These are phyloP conservation scores for Bergia puertoricense DNA, from an alignment of 92 coral and sea anemone genomes.

Conservation along the genomic window DNA sequence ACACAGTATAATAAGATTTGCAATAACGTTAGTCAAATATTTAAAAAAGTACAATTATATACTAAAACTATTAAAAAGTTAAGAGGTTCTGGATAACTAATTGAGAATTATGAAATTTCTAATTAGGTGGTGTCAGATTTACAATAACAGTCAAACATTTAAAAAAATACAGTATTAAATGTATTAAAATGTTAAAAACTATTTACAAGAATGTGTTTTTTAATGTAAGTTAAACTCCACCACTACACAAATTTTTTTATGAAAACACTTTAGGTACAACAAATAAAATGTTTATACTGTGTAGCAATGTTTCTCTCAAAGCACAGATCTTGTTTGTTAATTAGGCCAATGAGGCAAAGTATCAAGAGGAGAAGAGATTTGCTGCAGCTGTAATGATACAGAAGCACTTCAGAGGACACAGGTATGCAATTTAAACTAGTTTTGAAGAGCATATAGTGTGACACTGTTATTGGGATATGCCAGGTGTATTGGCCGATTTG, in stretches of 20 bases:
- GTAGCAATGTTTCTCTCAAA: neutral
- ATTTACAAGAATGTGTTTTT: too few relatives aligned
- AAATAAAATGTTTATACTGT: neutral
- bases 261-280: neutral
- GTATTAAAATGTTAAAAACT: too few relatives aligned
- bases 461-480: neutral
- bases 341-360: slow-evolving; percentile 76
- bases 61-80: too few relatives aligned
- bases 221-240: neutral
- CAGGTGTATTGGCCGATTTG: neutral
- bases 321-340: neutral
- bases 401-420: slow-evolving; percentile 73
- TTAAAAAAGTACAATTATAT: too few relatives aligned
- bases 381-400: slow-evolving; percentile 79
- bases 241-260: neutral
- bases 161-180: too few relatives aligned
- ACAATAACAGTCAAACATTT: too few relatives aligned
- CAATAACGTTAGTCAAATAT: too few relatives aligned
- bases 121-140: too few relatives aligned
- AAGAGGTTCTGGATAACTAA: too few relatives aligned
- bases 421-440: slow-evolving; percentile 44
- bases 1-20: too few relatives aligned
- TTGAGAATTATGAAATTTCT: too few relatives aligned
- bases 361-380: slow-evolving; percentile 57
- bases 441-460: neutral